Evolutionary conservation across 2,888 invertebrate genomes (phyloP).

Genomic region (Caenorhabditis drosophilae): DNA sequence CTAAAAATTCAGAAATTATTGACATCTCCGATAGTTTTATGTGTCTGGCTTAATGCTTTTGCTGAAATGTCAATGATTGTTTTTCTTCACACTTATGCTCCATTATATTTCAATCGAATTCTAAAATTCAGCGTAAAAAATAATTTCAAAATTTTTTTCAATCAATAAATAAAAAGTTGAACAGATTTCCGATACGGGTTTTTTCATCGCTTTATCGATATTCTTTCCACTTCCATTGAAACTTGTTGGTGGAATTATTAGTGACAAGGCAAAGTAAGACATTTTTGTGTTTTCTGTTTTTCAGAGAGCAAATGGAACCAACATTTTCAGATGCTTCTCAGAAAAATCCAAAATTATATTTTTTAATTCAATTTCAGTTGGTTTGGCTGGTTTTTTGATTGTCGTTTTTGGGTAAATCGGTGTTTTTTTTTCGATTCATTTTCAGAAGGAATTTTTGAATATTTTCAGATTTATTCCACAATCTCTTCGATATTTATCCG

Average conservation of each 20-base stretch:
- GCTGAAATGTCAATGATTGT: slow-evolving; percentile 62
- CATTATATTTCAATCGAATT: slow-evolving; percentile 57
- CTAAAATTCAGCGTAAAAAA: slow-evolving; percentile 48
- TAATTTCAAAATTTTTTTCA: slow-evolving; percentile 4
- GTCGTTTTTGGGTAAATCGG: slow-evolving; percentile 27
- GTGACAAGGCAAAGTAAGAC: slow-evolving; percentile 46
- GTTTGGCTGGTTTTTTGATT: slow-evolving; percentile 48
- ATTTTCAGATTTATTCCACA: slow-evolving; percentile 30
- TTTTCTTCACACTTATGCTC: slow-evolving; percentile 61
- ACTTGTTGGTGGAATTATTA: slow-evolving; percentile 54
- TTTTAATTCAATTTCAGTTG: slow-evolving; percentile 57
- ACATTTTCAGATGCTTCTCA: slow-evolving; percentile 31
- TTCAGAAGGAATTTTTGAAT: not conserved
- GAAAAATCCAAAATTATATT: slow-evolving; percentile 47
- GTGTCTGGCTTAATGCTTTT: slow-evolving; percentile 61
- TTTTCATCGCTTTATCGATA: slow-evolving; percentile 27
- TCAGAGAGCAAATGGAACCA: not conserved
- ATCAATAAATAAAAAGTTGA: not conserved
- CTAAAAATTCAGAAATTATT: slow-evolving; percentile 49
- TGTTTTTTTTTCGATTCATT: not conserved
- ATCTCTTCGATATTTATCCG: slow-evolving; percentile 19
- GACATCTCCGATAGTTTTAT: slow-evolving; percentile 52
- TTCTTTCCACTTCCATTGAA: slow-evolving; percentile 51
- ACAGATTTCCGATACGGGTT: slow-evolving; percentile 35
- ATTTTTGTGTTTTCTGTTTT: not conserved